Base-by-base conservation (phyloP, 1,140 invertebrate genomes). In the Zophobas morio region DNA sequence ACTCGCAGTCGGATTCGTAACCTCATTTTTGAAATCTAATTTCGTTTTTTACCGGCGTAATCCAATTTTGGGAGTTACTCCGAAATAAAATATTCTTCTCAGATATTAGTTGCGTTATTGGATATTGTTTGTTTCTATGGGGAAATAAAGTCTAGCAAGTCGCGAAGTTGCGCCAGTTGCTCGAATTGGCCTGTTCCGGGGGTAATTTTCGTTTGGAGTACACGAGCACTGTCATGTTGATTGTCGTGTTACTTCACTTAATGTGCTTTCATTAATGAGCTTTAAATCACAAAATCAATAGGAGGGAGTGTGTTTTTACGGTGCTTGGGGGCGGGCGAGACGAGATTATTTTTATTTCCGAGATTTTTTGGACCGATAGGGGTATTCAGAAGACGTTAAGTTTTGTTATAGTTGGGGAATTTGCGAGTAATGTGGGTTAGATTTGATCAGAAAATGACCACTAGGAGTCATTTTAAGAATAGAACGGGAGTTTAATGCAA, bases 201-300 rank as follows among this genome's bases (percentile, higher is more conserved):
- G 37, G 39, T 66, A n/a, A 46, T 66, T 46, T n/a, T 37, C n/a
- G 4, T 37, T 60, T 40, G 60, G n/a, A 42, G 60, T 66, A 66
- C 60, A 36, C 37, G 6, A 42, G 36, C 39, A 66, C 42, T 66
- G 60, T 66, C 60, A 42, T 42, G 60, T 66, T 42, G 54, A 57
- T 57, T 57, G 57, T 39, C 57, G 36, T 39, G 49, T 51, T 51
- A 51, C 32, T 54, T 20, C 32, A 20, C 8, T 39, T 42, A 66
- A 32, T 66, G 39, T 36, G 60, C 39, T 40, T 60, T 60, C 35
- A 60, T 60, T 66, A 66, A 66, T 66, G 60, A 66, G 60, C 60
- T 66, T 66, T 66, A 66, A 66, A 66, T 66, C 37, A 66, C 60
- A 66, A 66, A 66, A 66, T 66, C 60, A 39, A 66, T 66, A 39